These are phyloP conservation scores for Phalacrocorax brasilianus DNA, from an alignment of 2,113 vertebrate genomes.

Conservation along the genomic window DNA sequence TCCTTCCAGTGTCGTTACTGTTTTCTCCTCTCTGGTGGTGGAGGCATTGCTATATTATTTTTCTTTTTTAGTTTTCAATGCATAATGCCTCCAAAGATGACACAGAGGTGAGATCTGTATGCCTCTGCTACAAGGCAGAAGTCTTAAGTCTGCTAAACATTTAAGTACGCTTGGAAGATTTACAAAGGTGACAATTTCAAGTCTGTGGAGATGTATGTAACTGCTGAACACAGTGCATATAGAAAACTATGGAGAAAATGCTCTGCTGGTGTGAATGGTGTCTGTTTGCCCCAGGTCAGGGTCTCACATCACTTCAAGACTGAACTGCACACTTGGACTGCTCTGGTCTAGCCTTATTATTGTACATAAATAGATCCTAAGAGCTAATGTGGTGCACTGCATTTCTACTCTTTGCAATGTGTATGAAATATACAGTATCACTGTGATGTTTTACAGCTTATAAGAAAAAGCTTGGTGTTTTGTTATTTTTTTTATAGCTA, in stretches of 20 bases:
- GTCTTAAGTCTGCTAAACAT: not conserved
- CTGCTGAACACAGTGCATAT: rapidly evolving
- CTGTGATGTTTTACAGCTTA: not conserved
- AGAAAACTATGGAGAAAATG: not conserved
- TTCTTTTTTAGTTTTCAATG: not conserved
- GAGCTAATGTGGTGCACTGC: not conserved
- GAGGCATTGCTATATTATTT: not conserved
- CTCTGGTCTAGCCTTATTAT: not conserved
- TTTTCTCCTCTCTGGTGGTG: not conserved
- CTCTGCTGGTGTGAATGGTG: not conserved
- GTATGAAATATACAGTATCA: too few species aligned
- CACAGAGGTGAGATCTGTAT: not conserved
- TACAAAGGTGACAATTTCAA: not conserved
- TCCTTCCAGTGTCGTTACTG: not conserved
- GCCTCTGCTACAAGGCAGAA: not conserved
- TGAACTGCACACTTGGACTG: not conserved
- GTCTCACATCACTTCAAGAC: not conserved
- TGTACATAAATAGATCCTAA: not conserved
- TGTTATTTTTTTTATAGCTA: not conserved
- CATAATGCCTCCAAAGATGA: rapidly evolving
- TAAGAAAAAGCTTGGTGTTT: not conserved
- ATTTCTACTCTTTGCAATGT: not conserved
- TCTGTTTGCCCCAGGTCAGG: not conserved
- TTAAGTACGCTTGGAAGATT: not conserved
- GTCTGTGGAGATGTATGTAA: rapidly evolving